These are phyloP conservation scores for Sinocyclocheilus anophthalmus DNA, from an alignment of 2,113 vertebrate genomes.

Conservation along the genomic window DNA sequence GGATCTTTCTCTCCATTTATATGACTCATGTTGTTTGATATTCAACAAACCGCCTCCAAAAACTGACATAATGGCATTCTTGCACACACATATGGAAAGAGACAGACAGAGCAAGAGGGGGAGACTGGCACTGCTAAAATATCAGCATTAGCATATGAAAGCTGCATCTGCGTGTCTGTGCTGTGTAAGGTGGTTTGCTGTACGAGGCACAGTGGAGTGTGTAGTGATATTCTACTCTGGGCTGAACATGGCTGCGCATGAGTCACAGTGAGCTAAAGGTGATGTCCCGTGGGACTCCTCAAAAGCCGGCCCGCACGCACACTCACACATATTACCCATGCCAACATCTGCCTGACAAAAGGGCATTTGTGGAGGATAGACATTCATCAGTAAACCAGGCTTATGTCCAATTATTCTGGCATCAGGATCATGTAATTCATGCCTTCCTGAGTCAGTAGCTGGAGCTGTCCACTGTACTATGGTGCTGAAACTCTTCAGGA, in stretches of 20 bases:
- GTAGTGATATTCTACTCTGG: constrained; percentile 12
- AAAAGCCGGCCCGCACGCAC: neutral
- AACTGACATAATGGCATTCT: constrained; percentile 48
- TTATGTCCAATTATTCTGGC: constrained; percentile 20
- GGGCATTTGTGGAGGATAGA: constrained; percentile 36
- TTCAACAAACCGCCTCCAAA: constrained; percentile 47
- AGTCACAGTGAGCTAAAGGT: constrained; percentile 38
- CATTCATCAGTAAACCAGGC: constrained; percentile 30
- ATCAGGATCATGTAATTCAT: constrained; percentile 25
- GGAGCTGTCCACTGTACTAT: constrained; percentile 43
- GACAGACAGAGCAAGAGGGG: constrained; percentile 15
- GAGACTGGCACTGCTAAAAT: constrained; percentile 55
- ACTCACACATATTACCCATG: constrained; percentile 12
- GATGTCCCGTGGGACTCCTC: constrained; percentile 8
- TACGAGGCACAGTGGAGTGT: constrained; percentile 2
- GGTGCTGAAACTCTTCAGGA: constrained; percentile 41
- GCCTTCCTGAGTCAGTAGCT: neutral
- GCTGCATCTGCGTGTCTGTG: constrained; percentile 51
- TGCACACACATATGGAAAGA: constrained; percentile 38
- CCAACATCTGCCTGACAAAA: constrained; percentile 33
- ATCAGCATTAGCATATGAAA: constrained; percentile 76
- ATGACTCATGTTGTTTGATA: constrained; percentile 45
- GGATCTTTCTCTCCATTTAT: constrained; percentile 28
- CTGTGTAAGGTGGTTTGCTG: constrained; percentile 8
- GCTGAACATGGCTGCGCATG: constrained; percentile 14